These are phyloP conservation scores for Ernsta delagoae DNA, from an alignment of 2,888 invertebrate genomes.

Conservation along the genomic window DNA sequence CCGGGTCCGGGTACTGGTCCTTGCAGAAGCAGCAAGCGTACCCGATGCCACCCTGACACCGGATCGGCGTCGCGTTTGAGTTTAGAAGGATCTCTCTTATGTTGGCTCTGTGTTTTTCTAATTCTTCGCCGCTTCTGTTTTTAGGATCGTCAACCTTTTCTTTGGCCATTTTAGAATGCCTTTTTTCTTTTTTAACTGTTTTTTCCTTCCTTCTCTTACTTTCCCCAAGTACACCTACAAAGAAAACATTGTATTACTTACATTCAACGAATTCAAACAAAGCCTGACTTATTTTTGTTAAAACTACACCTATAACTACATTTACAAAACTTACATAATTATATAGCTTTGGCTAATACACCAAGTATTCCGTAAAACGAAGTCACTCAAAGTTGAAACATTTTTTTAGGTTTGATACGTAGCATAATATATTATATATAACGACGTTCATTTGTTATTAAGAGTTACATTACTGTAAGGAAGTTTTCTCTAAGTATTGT, in stretches of 20 bases:
- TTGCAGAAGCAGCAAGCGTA: conserved; percentile 59
- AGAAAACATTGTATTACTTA: conserved; percentile 44
- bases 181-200: conserved; percentile 29
- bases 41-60: conserved; percentile 50
- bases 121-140: conserved; percentile 40
- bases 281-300: background rate
- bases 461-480: too few relatives aligned
- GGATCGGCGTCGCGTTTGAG: conserved; percentile 61
- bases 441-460: too few relatives aligned
- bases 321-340: background rate
- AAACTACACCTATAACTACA: too few relatives aligned
- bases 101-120: conserved; percentile 50
- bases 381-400: too few relatives aligned
- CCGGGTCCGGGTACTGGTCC: conserved; percentile 50
- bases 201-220: conserved; percentile 35
- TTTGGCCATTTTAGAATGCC: conserved; percentile 2
- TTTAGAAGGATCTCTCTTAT: conserved; percentile 50
- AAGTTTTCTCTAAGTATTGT: too few relatives aligned
- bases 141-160: conserved; percentile 3
- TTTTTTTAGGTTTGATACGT: too few relatives aligned
- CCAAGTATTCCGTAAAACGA: too few relatives aligned
- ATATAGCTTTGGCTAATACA: background rate
- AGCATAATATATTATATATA: too few relatives aligned
- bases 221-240: conserved; percentile 47
- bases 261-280: background rate